Percentiles rank a stretch among this genome's conserved stretches.
Conservation (phyloP, 1,140 invertebrate species). For the Liolophura sinensis region DNA sequence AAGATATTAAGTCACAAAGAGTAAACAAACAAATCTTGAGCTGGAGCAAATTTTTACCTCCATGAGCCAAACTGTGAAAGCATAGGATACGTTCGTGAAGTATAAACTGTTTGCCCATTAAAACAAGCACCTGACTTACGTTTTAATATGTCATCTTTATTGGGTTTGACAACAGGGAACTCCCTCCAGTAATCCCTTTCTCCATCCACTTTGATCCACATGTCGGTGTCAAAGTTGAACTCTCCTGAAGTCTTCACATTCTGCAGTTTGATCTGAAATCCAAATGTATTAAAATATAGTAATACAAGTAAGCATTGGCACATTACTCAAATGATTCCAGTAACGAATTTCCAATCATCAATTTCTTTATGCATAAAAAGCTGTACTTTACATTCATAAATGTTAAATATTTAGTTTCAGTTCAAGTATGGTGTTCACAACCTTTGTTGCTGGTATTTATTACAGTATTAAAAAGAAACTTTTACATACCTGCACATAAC, state of each 20-base stretch:
- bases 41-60: too few species aligned
- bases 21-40: too few species aligned
- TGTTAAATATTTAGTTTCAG: too few species aligned
- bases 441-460: too few species aligned
- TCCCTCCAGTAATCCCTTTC: conserved; percentile 38
- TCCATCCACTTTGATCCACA: conserved; percentile 28
- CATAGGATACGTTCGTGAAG: background rate
- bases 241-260: conserved; percentile 29
- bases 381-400: too few species aligned
- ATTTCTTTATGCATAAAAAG: too few species aligned
- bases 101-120: background rate
- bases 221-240: conserved; percentile 27
- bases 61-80: background rate
- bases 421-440: too few species aligned
- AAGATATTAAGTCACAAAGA: too few species aligned
- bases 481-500: too few species aligned
- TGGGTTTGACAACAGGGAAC: conserved; percentile 27
- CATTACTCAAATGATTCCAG: too few species aligned
- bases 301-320: background rate
- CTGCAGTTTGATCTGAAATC: conserved; percentile 29
- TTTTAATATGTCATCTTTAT: conserved; percentile 21
- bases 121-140: conserved; percentile 16
- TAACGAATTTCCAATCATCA: too few species aligned
- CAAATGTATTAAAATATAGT: background rate
- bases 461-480: too few species aligned